Conservation (phyloP, 2,888 invertebrate genomes). For the Frankliniella intonsa region DNA sequence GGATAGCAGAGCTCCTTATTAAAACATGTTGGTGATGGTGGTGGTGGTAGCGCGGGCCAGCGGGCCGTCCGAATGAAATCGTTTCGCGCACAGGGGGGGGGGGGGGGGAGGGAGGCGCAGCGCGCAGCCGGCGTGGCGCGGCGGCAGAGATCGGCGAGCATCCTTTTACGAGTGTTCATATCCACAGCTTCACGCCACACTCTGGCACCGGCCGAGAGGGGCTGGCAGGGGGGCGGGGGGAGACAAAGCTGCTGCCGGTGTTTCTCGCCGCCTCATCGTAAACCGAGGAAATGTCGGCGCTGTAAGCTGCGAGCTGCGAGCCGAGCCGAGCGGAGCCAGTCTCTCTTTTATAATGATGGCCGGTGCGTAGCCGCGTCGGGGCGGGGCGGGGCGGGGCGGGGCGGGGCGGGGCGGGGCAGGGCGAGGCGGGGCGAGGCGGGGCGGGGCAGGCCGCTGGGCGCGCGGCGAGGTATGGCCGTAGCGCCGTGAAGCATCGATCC, state of each 20-base stretch:
- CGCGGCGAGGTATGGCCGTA: too few species aligned
- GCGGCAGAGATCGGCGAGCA: background rate
- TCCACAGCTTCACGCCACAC: background rate
- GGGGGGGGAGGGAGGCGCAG: background rate
- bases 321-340: background rate
- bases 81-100: background rate
- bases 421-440: too few species aligned
- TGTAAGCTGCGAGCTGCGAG: background rate
- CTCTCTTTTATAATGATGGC: background rate
- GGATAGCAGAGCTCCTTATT: too few species aligned
- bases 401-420: too few species aligned
- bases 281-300: background rate
- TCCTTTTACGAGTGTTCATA: constrained; percentile 6
- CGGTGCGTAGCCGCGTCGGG: background rate
- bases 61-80: background rate
- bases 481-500: too few species aligned
- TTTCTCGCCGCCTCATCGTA: background rate
- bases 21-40: too few species aligned
- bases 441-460: too few species aligned
- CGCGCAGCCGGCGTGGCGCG: background rate
- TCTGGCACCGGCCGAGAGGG: background rate
- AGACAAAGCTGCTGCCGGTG: background rate
- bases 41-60: too few species aligned
- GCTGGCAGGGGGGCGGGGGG: background rate
- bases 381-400: too few species aligned